These are phyloP conservation scores for Hydropotes inermis DNA, from an alignment of 2,113 vertebrate species.

Conservation along the genomic window DNA sequence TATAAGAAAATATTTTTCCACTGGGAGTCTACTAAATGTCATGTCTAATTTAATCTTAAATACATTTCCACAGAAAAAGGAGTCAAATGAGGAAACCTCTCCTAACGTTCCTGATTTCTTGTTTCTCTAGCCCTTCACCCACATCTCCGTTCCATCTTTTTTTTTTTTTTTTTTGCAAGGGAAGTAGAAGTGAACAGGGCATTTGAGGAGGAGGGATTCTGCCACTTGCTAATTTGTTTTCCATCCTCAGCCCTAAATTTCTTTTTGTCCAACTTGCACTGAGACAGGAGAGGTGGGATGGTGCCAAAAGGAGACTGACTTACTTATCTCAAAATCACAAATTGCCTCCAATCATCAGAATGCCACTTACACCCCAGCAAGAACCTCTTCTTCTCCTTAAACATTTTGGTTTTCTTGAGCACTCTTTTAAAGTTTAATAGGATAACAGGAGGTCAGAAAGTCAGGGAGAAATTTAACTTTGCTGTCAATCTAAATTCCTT, in stretches of 20 bases:
- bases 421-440: neutral
- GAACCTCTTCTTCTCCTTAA: neutral
- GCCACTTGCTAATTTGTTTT: neutral
- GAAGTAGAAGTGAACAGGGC: neutral
- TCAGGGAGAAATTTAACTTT: neutral
- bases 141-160: neutral
- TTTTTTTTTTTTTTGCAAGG: neutral
- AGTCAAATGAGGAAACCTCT: slow-evolving; percentile 5
- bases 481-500: neutral
- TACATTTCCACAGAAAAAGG: slow-evolving; percentile 42
- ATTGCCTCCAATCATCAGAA: neutral
- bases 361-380: neutral
- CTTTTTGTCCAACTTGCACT: neutral
- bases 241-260: neutral
- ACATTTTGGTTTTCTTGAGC: neutral
- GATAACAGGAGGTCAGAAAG: neutral
- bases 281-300: neutral
- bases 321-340: neutral
- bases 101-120: neutral
- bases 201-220: neutral
- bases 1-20: slow-evolving; percentile 63
- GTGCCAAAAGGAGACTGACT: neutral
- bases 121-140: slow-evolving; percentile 42
- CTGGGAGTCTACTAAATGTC: slow-evolving; percentile 46
- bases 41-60: slow-evolving; percentile 64